Base-by-base conservation (phyloP, 2,797 vertebrate genomes). In the Crypturellus tataupa region DNA sequence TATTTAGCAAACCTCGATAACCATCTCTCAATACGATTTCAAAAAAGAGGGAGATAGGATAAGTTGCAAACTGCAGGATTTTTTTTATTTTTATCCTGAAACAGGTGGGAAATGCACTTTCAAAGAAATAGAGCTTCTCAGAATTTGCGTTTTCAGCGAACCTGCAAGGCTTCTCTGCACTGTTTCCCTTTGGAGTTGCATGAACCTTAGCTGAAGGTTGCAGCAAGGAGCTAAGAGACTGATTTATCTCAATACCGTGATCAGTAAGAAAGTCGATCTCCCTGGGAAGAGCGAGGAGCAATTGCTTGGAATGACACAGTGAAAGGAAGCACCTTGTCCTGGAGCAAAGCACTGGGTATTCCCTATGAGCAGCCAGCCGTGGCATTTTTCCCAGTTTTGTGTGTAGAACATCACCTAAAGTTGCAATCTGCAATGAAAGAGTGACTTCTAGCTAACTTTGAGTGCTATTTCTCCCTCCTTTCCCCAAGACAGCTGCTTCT, bases 311-410 rank as follows among this genome's bases (percentile, higher is more conserved):
- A 31, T 18, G 56, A 15, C 14, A 12, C 12, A 4, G 23, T 11
- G 55, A 60, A 23, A 62, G 33, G 20, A 49, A n/a, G 15, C 15
- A 8, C 7, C 11, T 68, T 3, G 10, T 31, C 33, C 33, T 31
- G 15, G 29, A 56, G 39, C 55, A 62, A 37, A 51, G 21, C 33
- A 16, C 18, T 53, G 75, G 20, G 2, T 1, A 1, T 68, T 62
- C 10, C 16, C 4, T 40, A 0, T 29, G 31, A 29, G 25, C 13
- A 27, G 49, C 49, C 24, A 15, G 24, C 9, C 1, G 17, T 27
- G 35, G 12, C 82, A 21, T 59, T 76, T 64, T 49, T n/a, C 31
- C 14, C 35, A 35, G 10, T 42, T 44, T 23, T 63, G 29, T 31
- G 7, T 24, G 2, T 0, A 35, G 37, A 33, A 47, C 10, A 10